Percentiles rank a stretch among this genome's conserved stretches.
Conservation (phyloP, 2,797 vertebrate genomes). For the Benthosema pterotum region DNA sequence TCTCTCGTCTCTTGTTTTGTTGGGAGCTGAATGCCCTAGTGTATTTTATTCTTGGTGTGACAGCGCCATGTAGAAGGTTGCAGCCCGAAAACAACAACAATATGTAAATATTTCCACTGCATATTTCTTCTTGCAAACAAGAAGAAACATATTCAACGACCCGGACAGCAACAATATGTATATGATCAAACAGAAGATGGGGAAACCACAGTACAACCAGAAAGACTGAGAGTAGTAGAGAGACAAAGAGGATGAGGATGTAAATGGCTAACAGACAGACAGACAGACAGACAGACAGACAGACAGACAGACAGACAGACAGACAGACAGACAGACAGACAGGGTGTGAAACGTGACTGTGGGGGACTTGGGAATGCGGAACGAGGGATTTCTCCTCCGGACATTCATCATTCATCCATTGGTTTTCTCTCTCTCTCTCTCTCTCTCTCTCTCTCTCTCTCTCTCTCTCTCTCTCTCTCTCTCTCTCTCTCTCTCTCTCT, state of each 20-base stretch:
- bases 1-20: no score
- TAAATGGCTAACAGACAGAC: slow-evolving; percentile 60
- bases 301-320: slow-evolving; percentile 41
- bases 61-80: no score
- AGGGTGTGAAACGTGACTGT: slow-evolving; percentile 60
- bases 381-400: slow-evolving; percentile 42
- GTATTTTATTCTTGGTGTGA: no score
- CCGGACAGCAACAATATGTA: not conserved
- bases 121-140: no score
- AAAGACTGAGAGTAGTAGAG: not conserved
- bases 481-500: slow-evolving; percentile 19
- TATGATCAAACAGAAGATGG: no score
- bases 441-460: not conserved
- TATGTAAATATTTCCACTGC: no score
- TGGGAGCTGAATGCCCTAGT: no score
- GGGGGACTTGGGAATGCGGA: slow-evolving; percentile 59
- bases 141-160: no score
- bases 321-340: slow-evolving; percentile 44
- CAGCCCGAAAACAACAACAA: no score
- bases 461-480: slow-evolving; percentile 15
- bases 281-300: slow-evolving; percentile 10
- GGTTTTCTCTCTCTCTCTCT: slow-evolving; percentile 2
- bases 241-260: slow-evolving; percentile 43
- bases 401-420: slow-evolving; percentile 40
- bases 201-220: not conserved